These are phyloP conservation scores for Sciurus vulgaris DNA, from an alignment of 2,797 vertebrate genomes.

Conservation along the genomic window DNA sequence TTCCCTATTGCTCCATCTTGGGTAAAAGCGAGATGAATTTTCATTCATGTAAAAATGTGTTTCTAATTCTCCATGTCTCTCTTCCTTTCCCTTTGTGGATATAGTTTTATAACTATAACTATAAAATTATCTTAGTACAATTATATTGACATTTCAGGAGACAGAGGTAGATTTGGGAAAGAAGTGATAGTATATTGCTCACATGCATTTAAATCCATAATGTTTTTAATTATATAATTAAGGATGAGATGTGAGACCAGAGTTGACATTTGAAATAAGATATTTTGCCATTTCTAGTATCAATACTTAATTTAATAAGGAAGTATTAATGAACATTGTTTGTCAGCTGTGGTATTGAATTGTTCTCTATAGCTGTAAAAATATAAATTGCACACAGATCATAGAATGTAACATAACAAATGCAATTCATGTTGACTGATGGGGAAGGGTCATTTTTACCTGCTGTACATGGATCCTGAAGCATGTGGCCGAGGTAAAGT, in stretches of 20 bases:
- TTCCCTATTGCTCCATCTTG: not conserved
- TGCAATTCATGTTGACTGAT: not conserved
- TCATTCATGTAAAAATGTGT: not conserved
- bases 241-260: not conserved
- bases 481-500: not conserved
- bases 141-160: constrained; percentile 20
- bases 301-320: constrained; percentile 31
- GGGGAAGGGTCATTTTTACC: not conserved
- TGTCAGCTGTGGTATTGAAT: not conserved
- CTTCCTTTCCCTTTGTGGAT: constrained; percentile 8
- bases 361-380: constrained; percentile 16
- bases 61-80: not conserved
- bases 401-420: not conserved
- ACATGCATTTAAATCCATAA: constrained; percentile 2
- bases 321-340: not conserved
- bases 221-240: not conserved
- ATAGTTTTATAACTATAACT: not conserved
- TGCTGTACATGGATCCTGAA: not conserved
- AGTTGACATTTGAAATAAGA: constrained; percentile 8
- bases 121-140: not conserved
- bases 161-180: not conserved
- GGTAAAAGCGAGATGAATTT: not conserved
- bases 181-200: not conserved
- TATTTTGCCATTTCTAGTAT: constrained; percentile 18
- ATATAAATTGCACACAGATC: not conserved